phyloP scores from a whole-genome alignment of 2,888 invertebrate species.

The Anthrax anthrax region DNA sequence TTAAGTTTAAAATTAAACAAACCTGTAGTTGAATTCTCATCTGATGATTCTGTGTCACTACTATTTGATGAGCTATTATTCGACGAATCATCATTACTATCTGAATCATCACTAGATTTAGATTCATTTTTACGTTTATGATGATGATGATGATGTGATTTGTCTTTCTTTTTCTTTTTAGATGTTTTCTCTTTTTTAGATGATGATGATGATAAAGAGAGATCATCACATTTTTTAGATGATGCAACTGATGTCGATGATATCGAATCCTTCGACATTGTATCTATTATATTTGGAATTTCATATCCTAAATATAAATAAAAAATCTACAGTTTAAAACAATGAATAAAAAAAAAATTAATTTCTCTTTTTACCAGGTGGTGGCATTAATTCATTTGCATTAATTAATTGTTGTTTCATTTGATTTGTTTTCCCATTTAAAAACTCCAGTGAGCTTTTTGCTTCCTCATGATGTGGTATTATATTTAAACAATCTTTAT shows the following conservation, averaged over 20 bases:
- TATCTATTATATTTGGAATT: too few species aligned
- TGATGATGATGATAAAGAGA: too few species aligned
- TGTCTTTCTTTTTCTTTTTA: slow-evolving; percentile 46
- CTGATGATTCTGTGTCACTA: slow-evolving; percentile 38
- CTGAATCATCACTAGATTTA: slow-evolving; percentile 30
- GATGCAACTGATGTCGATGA: slow-evolving; percentile 14
- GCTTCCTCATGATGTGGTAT: slow-evolving; percentile 82
- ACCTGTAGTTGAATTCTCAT: slow-evolving; percentile 30
- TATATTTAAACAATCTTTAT: slow-evolving; percentile 67
- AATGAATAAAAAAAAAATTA: not conserved
- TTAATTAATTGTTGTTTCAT: slow-evolving; percentile 46
- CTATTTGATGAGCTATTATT: slow-evolving; percentile 42
- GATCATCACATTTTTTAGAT: slow-evolving; percentile 13
- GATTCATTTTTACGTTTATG: slow-evolving; percentile 48
- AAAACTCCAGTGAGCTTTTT: slow-evolving; percentile 64
- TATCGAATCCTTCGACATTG: too few species aligned
- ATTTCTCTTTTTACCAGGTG: slow-evolving; percentile 30
- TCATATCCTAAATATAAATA: too few species aligned
- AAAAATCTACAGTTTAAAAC: not conserved
- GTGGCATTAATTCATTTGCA: slow-evolving; percentile 45
- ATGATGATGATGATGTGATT: slow-evolving; percentile 36
- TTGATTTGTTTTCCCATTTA: slow-evolving; percentile 48
- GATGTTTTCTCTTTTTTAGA: slow-evolving; percentile 28
- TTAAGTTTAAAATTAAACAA: too few species aligned
- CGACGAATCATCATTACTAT: slow-evolving; percentile 44